phyloP scores from a whole-genome alignment of 2,797 vertebrate species.

The Lagodon rhomboides region DNA sequence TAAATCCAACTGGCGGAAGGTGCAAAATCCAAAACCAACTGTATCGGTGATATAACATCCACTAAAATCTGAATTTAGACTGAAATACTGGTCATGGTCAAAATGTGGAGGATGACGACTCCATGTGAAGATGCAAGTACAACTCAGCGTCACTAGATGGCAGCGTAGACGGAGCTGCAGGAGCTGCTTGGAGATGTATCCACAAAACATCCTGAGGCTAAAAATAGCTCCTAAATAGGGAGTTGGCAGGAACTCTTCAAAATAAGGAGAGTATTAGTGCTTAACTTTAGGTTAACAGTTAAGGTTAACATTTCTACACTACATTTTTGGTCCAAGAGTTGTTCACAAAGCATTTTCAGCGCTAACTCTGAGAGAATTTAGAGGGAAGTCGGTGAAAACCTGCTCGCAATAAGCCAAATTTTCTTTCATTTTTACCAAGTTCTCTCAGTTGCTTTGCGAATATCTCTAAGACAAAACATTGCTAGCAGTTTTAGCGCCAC shows the following conservation, averaged over 20 bases:
- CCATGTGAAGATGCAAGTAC: neutral
- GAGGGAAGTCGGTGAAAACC: neutral
- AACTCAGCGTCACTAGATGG: conserved; percentile 53
- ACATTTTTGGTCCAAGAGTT: neutral
- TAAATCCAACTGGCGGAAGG: conserved; percentile 32
- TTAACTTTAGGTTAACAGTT: neutral
- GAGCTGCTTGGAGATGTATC: conserved; percentile 12
- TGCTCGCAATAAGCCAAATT: neutral
- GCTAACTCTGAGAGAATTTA: neutral
- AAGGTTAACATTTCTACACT: too few species aligned
- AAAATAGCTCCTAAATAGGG: neutral
- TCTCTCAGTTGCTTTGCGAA: neutral
- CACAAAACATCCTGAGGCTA: conserved; percentile 2
- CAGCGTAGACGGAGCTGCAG: conserved; percentile 23
- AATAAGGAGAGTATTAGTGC: neutral
- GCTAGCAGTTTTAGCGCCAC: neutral
- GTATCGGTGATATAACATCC: neutral
- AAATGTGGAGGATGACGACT: conserved; percentile 1
- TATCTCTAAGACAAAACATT: neutral
- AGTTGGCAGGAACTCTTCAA: neutral
- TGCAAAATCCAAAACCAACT: neutral
- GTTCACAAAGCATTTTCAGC: neutral
- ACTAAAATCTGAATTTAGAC: neutral
- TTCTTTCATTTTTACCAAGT: neutral
- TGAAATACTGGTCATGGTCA: conserved; percentile 8